These are phyloP conservation scores for Acholoe squamosa DNA, from an alignment of 2,888 invertebrate genomes.

Conservation along the genomic window DNA sequence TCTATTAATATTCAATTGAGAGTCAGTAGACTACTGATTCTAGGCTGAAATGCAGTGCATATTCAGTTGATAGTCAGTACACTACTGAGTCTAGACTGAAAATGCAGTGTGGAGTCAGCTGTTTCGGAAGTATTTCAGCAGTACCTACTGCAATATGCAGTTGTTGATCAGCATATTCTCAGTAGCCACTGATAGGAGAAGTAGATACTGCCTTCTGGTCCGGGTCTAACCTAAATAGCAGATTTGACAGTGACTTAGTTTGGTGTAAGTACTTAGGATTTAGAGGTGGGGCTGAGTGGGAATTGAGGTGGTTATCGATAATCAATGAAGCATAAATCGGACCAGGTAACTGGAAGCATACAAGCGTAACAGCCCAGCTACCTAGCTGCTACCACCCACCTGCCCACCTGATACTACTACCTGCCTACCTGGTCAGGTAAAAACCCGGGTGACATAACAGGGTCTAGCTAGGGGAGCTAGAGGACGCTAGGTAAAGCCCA, in stretches of 20 bases:
- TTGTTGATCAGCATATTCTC: too few species aligned
- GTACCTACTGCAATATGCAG: too few species aligned
- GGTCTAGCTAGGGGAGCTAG: background rate
- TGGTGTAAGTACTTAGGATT: background rate
- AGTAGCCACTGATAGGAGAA: too few species aligned
- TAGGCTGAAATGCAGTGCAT: too few species aligned
- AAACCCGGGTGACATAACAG: background rate
- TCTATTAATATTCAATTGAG: too few species aligned
- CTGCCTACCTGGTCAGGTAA: background rate
- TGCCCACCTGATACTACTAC: background rate
- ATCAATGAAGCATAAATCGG: constrained; percentile 12
- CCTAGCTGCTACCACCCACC: background rate
- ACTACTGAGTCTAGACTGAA: too few species aligned
- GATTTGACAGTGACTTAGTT: background rate
- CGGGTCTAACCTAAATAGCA: too few species aligned
- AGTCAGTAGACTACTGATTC: too few species aligned
- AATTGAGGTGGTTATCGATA: background rate
- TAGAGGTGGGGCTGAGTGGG: background rate
- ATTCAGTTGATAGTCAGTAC: too few species aligned
- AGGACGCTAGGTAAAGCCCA: background rate
- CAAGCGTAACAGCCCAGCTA: background rate
- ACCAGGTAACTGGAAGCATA: background rate
- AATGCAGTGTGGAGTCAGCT: too few species aligned
- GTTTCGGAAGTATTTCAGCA: too few species aligned
- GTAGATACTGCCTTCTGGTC: too few species aligned